Base-by-base conservation (phyloP, 2,113 vertebrate species). In the Hemibagrus wyckioides region DNA sequence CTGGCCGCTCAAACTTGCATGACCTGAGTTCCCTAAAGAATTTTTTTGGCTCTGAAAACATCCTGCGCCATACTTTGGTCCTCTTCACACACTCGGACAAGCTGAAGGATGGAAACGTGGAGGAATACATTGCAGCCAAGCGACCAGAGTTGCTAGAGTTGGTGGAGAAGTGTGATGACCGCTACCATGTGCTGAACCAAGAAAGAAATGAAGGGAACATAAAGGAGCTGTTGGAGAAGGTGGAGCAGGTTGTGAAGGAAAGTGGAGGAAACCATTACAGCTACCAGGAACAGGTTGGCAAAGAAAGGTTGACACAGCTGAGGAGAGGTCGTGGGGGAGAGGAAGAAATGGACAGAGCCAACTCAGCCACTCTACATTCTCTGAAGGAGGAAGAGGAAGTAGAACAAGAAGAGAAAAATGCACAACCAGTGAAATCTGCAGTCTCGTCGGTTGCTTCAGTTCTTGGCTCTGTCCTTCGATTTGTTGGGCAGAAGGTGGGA, bases 101-200 rank as follows among this genome's bases (percentile, higher is more conserved):
- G n/a, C 89, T 95, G 69, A 89, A 30, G 85, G 85, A 87, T 19
- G 90, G 85, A 0, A 87, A 59, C 6, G 86, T 95, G 77, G 95
- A 96, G 91, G 87, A 84, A 0, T 94, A 96, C 89, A 94, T 96
- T 2, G 85, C 93, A 0, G 50, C 63, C 48, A 89, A 90, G 80
- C 90, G 94, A 0, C 44, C 36, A 0, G 95, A 96, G 92, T 88
- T 96, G 86, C 90, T 95, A 75, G 92, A 93, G 89, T 88, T 95
- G 33, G 94, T 95, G 61, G 93, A 94, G 90, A 92, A 88, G 85
- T 96, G 94, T 8, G 86, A 91, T 1, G 95, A 96, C 89, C 93
- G 92, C 73, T 95, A 93, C 89, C 94, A 96, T 28, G 87, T 95
- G n/a, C 81, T 95, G 88, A 93, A 93, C 86, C 82, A 8, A 0